A percentile compares a stretch with the other conserved stretches of the same genome.
These are phyloP conservation scores for Merluccius polli DNA, from an alignment of 2,797 vertebrate genomes.

Conservation along the genomic window DNA sequence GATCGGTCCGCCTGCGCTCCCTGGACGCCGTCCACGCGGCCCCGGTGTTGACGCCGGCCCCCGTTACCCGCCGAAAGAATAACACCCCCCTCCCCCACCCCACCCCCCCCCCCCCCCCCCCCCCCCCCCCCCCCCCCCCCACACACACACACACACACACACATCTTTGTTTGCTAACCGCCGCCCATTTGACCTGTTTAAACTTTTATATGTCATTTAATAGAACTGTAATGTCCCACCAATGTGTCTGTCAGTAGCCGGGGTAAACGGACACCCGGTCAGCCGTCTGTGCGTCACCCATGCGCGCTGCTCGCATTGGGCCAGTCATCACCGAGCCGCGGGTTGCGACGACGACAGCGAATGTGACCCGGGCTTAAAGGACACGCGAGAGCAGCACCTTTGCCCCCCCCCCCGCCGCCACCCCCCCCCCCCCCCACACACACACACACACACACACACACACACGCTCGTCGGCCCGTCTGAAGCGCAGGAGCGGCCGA, in stretches of 20 bases:
- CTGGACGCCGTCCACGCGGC: slow-evolving; percentile 36
- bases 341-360: slow-evolving; percentile 36
- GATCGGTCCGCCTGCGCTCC: slow-evolving; percentile 38
- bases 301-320: slow-evolving; percentile 30
- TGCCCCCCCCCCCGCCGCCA: slow-evolving; percentile 15
- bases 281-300: slow-evolving; percentile 40
- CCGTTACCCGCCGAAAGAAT: slow-evolving; percentile 59
- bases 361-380: slow-evolving; percentile 42
- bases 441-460: too few relatives aligned
- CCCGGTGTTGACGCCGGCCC: slow-evolving; percentile 38
- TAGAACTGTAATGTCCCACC: slow-evolving; percentile 57
- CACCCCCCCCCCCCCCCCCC: too few relatives aligned
- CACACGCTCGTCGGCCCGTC: background rate
- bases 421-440: background rate
- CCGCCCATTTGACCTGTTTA: slow-evolving; percentile 63
- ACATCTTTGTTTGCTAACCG: slow-evolving; percentile 57
- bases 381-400: slow-evolving; percentile 26
- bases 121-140: background rate
- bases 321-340: slow-evolving; percentile 34
- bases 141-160: too few relatives aligned
- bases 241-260: slow-evolving; percentile 54
- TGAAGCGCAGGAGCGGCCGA: background rate
- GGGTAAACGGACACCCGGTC: slow-evolving; percentile 58
- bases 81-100: slow-evolving; percentile 27
- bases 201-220: slow-evolving; percentile 73